Evolutionary conservation across 2,113 vertebrate species (phyloP), one percentile per base, ranked within the genome.

Genomic region (Nansenia antarctica): DNA sequence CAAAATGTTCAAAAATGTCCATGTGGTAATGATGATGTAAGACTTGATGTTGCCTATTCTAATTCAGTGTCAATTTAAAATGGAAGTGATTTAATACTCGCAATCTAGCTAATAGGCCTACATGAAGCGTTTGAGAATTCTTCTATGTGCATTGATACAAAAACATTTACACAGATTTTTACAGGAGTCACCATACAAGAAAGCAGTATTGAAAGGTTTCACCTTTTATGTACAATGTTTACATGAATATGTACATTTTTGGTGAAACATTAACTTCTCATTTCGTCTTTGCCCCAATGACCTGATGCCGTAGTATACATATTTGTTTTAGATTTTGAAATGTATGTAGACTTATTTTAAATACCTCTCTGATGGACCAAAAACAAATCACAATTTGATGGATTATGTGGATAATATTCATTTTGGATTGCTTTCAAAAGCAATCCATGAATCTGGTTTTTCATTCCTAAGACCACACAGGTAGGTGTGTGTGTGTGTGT

Each of bases 11-110:
- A 22, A 49, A 49, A 49, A 14, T 8, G n/a, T 20, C 1, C 61
- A 37, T 79, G 61, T 84, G 37, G 34, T 84, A 76, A 70, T 72
- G 72, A 82, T 63, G 62, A 73, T 74, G 77, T 67, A 77, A 53
- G 31, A 69, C 59, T 82, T 67, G 68, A 74, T 80, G 82, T 84
- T 59, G 76, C 71, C 58, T 78, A 37, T 58, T 67, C 62, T 60
- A 82, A 62, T 77, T 64, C 58, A 58, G 35, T 71, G 65, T 76
- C 70, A 61, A 49, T 5, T 20, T 22, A 2, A 49, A 49, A 49
- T 49, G 14, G 18, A 49, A 22, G 76, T 67, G 5, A 76, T 77
- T 72, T 62, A 42, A 84, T 70, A 71, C n/a, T n/a, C n/a, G n/a
- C n/a, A n/a, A n/a, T n/a, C n/a, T n/a, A n/a, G n/a, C n/a, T n/a